A percentile compares a stretch with the other conserved stretches of the same genome.
These are phyloP conservation scores for Oryzias celebensis DNA, from an alignment of 2,113 vertebrate genomes.

Conservation along the genomic window DNA sequence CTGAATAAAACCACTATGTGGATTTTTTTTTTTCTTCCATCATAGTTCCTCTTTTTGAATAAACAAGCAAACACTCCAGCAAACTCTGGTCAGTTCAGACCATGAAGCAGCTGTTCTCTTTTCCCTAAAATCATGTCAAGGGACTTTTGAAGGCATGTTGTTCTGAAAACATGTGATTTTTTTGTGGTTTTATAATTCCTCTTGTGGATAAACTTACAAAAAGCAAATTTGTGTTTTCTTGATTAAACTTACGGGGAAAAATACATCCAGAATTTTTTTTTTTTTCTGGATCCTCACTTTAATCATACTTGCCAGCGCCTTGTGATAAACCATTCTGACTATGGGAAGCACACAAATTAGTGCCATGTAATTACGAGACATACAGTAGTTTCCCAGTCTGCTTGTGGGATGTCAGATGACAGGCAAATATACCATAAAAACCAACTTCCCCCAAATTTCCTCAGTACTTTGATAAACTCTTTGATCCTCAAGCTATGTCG, in stretches of 20 bases:
- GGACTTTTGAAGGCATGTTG: slow-evolving; percentile 42
- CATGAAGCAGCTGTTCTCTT: slow-evolving; percentile 22
- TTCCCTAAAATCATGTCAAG: slow-evolving; percentile 30
- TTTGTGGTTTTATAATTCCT: slow-evolving; percentile 32
- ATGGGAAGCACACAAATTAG: slow-evolving; percentile 59
- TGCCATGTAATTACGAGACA: slow-evolving; percentile 62
- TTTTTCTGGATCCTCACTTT: not conserved
- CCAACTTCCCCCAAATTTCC: slow-evolving; percentile 61
- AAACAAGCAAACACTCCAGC: slow-evolving; percentile 7
- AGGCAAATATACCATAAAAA: slow-evolving; percentile 59
- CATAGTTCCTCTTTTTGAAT: slow-evolving; percentile 38
- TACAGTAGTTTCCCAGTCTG: slow-evolving; percentile 46
- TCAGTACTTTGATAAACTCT: slow-evolving; percentile 62
- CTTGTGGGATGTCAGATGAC: slow-evolving; percentile 55
- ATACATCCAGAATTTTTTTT: not conserved
- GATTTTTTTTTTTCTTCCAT: slow-evolving; percentile 26
- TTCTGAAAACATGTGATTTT: slow-evolving; percentile 41
- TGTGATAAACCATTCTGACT: slow-evolving; percentile 13
- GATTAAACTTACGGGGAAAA: slow-evolving; percentile 5
- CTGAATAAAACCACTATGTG: slow-evolving; percentile 67
- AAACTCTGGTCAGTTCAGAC: slow-evolving; percentile 28
- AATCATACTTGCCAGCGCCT: slow-evolving; percentile 36
- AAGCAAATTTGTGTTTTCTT: slow-evolving; percentile 23
- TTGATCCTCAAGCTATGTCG: slow-evolving; percentile 55
- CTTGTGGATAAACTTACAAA: slow-evolving; percentile 34